These are phyloP conservation scores for Zapornia atra DNA, from an alignment of 2,113 vertebrate species.

Conservation along the genomic window DNA sequence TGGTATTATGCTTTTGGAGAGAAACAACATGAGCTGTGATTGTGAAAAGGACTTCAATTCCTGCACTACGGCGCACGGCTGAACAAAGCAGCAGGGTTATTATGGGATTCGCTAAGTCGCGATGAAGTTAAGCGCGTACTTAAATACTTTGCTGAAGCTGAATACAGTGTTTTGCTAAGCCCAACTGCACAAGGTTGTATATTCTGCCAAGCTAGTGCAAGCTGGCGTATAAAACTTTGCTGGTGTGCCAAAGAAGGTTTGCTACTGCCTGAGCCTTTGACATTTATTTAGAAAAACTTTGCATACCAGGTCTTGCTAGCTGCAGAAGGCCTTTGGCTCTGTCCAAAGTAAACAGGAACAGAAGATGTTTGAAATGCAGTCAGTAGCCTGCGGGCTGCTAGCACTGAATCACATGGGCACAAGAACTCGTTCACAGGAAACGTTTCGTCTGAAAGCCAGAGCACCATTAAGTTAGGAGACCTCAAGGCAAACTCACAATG, in stretches of 20 bases:
- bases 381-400: neutral
- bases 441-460: neutral
- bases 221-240: neutral
- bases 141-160: neutral
- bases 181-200: neutral
- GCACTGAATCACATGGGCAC: fast-evolving
- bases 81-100: neutral
- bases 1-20: neutral
- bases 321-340: neutral
- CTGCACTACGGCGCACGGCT: fast-evolving
- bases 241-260: neutral
- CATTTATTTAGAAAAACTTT: neutral
- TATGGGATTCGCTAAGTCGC: neutral
- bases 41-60: neutral
- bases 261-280: neutral
- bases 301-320: neutral
- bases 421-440: neutral
- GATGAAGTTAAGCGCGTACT: neutral
- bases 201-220: neutral
- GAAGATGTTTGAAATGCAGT: neutral
- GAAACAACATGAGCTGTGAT: neutral
- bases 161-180: neutral
- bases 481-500: neutral
- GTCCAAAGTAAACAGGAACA: neutral
- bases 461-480: neutral